Base-by-base conservation (phyloP, 2,113 vertebrate species). In the Gobio gobio region DNA sequence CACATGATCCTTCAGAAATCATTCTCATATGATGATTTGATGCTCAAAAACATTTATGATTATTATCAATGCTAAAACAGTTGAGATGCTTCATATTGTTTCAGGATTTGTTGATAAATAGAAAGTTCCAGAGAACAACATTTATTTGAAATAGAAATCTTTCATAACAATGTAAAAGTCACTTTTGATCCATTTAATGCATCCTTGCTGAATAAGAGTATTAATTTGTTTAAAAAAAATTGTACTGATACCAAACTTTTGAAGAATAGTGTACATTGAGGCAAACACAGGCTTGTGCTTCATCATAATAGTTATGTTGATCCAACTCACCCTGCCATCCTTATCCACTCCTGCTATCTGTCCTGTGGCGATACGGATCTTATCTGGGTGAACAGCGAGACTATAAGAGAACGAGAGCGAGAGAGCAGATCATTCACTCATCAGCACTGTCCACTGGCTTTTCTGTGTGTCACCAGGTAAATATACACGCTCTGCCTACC, bases 271-370 rank as follows among this genome's bases (percentile, higher is more conserved):
- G 33, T 10, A 70, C 66, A 70, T 70, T n/a, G 20, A 16, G 6
- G 36, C 12, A 43, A 78, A 59, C 18, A n/a, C 4, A 40, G 5
- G 29, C 40, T 43, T 43, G 20, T 78, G 26, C 3, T 40, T n/a
- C n/a, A 58, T 78, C 51, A 29, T 61, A 16, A 36, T 33, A 40
- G 33, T 18, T 20, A 8, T 26, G 9, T 20, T 14, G 26, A 49
- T 83, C 83, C 63, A 85, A 93, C 94, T 96, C 92, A 99, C 98
- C 93, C 98, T 96, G 93, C 98, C 98, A 85, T 99, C 98, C 93
- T 99, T 99, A 95, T 99, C 97, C 91, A 99, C 98, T 90, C 98
- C 98, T 86, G 98, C 98, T 64, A 98, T 96, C 95, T 99, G 98
- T 92, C 98, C 98, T 72, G 98, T 99, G 87, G 98, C 98, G 68